These are phyloP conservation scores for Platyscapa corneri DNA, from an alignment of 1,140 invertebrate species.

Conservation along the genomic window DNA sequence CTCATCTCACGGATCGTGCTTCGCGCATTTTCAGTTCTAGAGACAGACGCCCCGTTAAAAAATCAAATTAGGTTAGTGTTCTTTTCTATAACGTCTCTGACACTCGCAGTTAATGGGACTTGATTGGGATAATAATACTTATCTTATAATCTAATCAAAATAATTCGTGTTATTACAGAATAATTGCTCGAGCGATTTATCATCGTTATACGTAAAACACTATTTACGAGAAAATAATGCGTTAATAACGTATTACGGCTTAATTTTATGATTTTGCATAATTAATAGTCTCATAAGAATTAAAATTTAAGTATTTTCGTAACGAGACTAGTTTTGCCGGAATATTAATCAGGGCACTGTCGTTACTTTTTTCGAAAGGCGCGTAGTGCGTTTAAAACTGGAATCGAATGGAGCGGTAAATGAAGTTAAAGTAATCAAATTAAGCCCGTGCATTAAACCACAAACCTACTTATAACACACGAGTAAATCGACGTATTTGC, in stretches of 20 bases:
- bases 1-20: background rate
- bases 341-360: background rate
- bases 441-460: background rate
- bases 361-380: background rate
- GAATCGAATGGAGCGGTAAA: no score
- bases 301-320: background rate
- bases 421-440: background rate
- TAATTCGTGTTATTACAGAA: background rate
- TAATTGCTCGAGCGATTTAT: background rate
- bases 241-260: background rate
- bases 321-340: background rate
- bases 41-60: background rate
- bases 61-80: background rate
- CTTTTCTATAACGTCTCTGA: background rate
- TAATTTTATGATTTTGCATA: background rate
- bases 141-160: background rate
- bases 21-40: background rate
- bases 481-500: background rate
- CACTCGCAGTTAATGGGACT: background rate
- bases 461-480: background rate
- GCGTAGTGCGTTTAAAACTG: no score
- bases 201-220: background rate
- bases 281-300: background rate
- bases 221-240: background rate
- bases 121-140: background rate